These are phyloP conservation scores for Phragmatobia fuliginosa DNA, from an alignment of 2,888 invertebrate species.

Conservation along the genomic window DNA sequence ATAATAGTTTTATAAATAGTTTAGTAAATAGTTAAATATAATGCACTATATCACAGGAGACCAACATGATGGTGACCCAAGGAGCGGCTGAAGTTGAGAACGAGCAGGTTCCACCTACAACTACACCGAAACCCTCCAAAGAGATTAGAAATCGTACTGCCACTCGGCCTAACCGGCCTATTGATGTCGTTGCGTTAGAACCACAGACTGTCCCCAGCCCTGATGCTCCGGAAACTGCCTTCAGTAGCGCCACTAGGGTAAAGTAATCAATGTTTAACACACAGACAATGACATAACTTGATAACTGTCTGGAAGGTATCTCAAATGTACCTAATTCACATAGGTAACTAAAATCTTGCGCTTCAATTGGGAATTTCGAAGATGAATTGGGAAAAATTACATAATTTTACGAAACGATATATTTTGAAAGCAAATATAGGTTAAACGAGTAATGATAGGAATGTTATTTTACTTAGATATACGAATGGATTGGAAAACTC, in stretches of 20 bases:
- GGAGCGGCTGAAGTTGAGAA: conserved; percentile 75
- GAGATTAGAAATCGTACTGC: conserved; percentile 67
- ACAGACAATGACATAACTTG: neutral
- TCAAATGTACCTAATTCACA: neutral
- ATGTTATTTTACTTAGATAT: neutral
- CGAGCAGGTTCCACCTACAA: conserved; percentile 58
- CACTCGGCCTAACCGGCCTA: conserved; percentile 73
- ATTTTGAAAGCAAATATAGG: too few species aligned
- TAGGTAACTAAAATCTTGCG: neutral
- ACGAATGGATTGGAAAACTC: neutral
- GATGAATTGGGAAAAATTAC: neutral
- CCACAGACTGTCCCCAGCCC: conserved; percentile 77
- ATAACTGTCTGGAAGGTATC: neutral
- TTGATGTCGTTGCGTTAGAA: conserved; percentile 87
- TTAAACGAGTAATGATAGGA: too few species aligned
- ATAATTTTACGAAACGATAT: too few species aligned
- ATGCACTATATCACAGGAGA: conserved; percentile 57
- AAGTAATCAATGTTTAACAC: conserved; percentile 21
- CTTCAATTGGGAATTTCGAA: neutral
- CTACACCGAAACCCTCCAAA: conserved; percentile 22
- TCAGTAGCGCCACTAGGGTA: conserved; percentile 88
- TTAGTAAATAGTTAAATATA: neutral
- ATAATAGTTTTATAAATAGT: too few species aligned
- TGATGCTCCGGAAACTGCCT: conserved; percentile 86
- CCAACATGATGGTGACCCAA: conserved; percentile 68